Evolutionary conservation across 1,140 invertebrate species (phyloP).

Genomic region (Aphelinus certus): DNA sequence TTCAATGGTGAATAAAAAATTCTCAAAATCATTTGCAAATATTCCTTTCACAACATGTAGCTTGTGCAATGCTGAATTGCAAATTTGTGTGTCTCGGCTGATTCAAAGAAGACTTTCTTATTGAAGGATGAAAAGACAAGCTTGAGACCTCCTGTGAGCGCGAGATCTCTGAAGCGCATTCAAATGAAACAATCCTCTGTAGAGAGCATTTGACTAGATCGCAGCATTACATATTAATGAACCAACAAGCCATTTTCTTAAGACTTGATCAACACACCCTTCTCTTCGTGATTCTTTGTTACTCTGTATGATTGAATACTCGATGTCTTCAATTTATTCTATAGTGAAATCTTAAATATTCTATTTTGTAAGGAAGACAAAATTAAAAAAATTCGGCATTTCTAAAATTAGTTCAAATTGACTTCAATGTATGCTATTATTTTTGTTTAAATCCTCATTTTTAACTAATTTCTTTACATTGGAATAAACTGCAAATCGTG

Average conservation of each 20-base stretch:
- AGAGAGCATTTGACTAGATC: constrained; percentile 35
- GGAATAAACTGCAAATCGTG: too few species aligned
- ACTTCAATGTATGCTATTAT: too few species aligned
- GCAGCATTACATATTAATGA: constrained; percentile 39
- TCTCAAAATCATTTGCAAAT: too few species aligned
- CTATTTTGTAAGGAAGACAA: too few species aligned
- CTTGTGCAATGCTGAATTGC: not conserved
- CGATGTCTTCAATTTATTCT: too few species aligned
- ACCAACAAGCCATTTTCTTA: constrained; percentile 32
- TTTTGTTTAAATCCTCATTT: too few species aligned
- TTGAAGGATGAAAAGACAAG: constrained; percentile 26
- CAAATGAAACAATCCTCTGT: constrained; percentile 32
- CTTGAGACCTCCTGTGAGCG: constrained; percentile 8
- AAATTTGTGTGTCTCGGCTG: constrained; percentile 20
- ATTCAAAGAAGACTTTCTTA: constrained; percentile 14
- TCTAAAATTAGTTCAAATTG: too few species aligned
- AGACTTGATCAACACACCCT: constrained; percentile 19
- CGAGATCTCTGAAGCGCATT: constrained; percentile 25
- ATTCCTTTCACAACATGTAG: not conserved
- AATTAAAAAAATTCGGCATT: too few species aligned
- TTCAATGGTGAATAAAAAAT: too few species aligned
- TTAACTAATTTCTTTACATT: too few species aligned
- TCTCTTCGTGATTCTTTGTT: constrained; percentile 13
- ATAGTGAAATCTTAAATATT: too few species aligned
- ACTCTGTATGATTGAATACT: constrained; percentile 7